A percentile compares a stretch with the other conserved stretches of the same genome.
Evolutionary conservation across 2,888 invertebrate species (phyloP).

Genomic region (Saturnia japonica): DNA sequence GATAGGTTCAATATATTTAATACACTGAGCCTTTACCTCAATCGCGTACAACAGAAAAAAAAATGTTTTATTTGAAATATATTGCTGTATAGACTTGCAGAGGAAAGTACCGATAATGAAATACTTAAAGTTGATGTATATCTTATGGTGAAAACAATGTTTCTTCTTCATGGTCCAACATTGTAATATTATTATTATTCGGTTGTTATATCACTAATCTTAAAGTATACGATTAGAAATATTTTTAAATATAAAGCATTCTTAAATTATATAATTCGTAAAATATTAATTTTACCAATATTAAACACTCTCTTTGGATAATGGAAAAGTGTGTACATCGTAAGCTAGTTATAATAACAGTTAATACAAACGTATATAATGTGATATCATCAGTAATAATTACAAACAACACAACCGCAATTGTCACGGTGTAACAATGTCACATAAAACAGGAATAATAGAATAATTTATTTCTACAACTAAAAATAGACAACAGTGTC

Average conservation of each 20-base stretch:
- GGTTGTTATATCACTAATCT: too few species aligned
- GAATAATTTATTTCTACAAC: slow-evolving; percentile 17
- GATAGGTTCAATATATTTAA: slow-evolving; percentile 26
- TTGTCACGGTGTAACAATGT: slow-evolving; percentile 15
- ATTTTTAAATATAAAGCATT: too few species aligned
- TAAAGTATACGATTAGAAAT: too few species aligned
- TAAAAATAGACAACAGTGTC: slow-evolving; percentile 20
- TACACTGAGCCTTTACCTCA: not conserved
- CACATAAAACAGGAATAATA: slow-evolving; percentile 18
- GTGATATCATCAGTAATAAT: not conserved
- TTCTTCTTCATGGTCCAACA: too few species aligned
- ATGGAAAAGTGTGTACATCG: too few species aligned
- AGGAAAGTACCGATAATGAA: not conserved
- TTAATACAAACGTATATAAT: not conserved
- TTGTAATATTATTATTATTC: too few species aligned
- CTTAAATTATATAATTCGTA: too few species aligned
- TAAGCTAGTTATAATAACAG: too few species aligned
- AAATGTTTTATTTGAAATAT: not conserved
- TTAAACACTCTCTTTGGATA: too few species aligned
- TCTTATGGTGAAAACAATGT: too few species aligned
- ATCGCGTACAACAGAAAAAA: slow-evolving; percentile 4
- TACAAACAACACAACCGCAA: slow-evolving; percentile 1
- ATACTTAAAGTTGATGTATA: too few species aligned
- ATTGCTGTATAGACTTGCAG: not conserved
- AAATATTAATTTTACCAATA: too few species aligned